These are phyloP conservation scores for Halcyon smyrnensis DNA, from an alignment of 2,797 vertebrate genomes.

Conservation along the genomic window DNA sequence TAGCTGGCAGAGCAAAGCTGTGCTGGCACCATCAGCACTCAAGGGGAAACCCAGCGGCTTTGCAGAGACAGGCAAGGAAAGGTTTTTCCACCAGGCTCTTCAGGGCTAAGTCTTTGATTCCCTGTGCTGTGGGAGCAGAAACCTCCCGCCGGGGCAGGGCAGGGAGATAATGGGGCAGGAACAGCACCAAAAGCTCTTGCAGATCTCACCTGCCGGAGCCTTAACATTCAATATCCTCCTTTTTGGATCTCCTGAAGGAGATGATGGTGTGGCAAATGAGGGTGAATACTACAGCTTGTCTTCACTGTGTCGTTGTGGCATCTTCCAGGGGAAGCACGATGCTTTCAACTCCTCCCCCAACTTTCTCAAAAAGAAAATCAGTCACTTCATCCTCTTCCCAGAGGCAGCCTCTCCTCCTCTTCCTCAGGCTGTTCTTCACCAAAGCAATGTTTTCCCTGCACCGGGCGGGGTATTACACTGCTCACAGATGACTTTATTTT, in stretches of 20 bases:
- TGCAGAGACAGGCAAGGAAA: not conserved
- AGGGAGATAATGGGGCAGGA: not conserved
- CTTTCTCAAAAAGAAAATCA: not conserved
- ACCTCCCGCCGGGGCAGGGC: not conserved
- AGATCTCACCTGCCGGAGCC: not conserved
- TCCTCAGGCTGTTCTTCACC: not conserved
- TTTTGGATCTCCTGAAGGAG: not conserved
- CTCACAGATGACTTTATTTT: not conserved
- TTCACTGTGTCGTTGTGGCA: fast-evolving
- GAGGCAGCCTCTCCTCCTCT: not conserved
- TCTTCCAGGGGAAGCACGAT: not conserved
- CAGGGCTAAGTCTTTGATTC: not conserved
- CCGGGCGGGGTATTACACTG: not conserved
- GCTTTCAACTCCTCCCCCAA: not conserved
- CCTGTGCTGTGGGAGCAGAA: not conserved
- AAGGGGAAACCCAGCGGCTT: not conserved
- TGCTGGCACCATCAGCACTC: not conserved
- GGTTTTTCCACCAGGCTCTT: not conserved
- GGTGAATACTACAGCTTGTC: not conserved
- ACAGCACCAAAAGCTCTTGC: not conserved
- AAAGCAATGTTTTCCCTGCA: not conserved
- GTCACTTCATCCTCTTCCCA: not conserved
- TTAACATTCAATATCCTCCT: not conserved
- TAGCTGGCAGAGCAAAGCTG: not conserved
- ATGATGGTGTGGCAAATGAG: not conserved